phyloP scores from a whole-genome alignment of 2,113 vertebrate genomes.

The Neogale vison region DNA sequence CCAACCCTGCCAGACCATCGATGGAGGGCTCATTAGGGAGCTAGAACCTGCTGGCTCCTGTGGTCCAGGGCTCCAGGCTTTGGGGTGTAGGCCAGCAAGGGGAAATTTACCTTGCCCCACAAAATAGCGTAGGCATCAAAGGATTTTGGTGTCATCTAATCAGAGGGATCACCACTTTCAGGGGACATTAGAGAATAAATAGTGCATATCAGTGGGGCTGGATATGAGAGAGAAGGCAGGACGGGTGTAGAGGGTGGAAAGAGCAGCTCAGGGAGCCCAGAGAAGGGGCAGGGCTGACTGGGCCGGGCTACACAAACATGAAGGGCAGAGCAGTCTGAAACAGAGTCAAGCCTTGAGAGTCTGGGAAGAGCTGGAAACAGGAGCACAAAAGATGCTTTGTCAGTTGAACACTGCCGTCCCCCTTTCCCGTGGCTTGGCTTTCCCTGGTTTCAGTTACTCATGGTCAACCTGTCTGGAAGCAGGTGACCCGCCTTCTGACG shows the following conservation, averaged over 20 bases:
- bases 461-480: neutral
- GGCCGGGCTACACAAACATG: accelerated
- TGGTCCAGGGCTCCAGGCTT: neutral
- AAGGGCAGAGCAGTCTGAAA: neutral
- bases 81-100: neutral
- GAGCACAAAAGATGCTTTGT: neutral
- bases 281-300: neutral
- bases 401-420: accelerated
- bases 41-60: neutral
- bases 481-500: neutral
- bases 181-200: neutral
- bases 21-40: neutral
- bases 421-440: neutral
- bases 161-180: too few relatives aligned
- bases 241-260: neutral
- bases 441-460: neutral
- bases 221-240: accelerated
- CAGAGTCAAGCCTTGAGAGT: too few relatives aligned
- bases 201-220: accelerated
- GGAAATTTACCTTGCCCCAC: neutral
- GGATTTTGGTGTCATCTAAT: too few relatives aligned
- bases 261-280: neutral
- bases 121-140: neutral
- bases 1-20: neutral
- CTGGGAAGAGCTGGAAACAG: neutral